These are phyloP conservation scores for Parazoanthus swiftii DNA, from an alignment of 92 coral and sea anemone genomes.

Conservation along the genomic window DNA sequence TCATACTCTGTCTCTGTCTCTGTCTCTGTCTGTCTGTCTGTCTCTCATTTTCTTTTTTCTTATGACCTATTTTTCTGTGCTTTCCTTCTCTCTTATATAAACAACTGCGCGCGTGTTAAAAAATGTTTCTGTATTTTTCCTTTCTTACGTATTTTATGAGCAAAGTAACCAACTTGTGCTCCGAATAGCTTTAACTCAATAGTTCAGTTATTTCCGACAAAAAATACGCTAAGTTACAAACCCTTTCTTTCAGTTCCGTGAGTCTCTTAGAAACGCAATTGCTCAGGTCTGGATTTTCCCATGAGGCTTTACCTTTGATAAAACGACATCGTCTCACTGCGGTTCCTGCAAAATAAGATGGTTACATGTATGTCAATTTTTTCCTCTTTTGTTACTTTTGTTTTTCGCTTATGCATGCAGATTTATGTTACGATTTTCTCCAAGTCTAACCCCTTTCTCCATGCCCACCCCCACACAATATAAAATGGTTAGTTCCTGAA, in stretches of 20 bases:
- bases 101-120: too few relatives aligned
- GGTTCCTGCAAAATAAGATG: conserved; percentile 46
- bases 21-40: too few relatives aligned
- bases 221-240: not conserved
- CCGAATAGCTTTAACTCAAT: too few relatives aligned
- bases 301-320: conserved; percentile 54
- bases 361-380: not conserved
- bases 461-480: not conserved
- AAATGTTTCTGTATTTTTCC: too few relatives aligned
- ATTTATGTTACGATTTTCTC: not conserved
- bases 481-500: not conserved
- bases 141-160: too few relatives aligned
- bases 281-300: conserved; percentile 76
- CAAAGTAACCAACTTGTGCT: too few relatives aligned
- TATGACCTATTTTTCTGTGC: too few relatives aligned
- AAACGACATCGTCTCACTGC: conserved; percentile 51
- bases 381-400: not conserved
- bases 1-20: too few relatives aligned
- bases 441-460: not conserved
- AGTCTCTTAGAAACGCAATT: conserved; percentile 71
- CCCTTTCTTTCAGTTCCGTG: conserved; percentile 55
- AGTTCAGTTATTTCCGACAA: not conserved
- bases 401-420: not conserved
- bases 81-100: too few relatives aligned
- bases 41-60: too few relatives aligned